A percentile compares a stretch with the other conserved stretches of the same genome.
These are phyloP conservation scores for Monomorium pharaonis DNA, from an alignment of 1,140 invertebrate genomes.

Conservation along the genomic window DNA sequence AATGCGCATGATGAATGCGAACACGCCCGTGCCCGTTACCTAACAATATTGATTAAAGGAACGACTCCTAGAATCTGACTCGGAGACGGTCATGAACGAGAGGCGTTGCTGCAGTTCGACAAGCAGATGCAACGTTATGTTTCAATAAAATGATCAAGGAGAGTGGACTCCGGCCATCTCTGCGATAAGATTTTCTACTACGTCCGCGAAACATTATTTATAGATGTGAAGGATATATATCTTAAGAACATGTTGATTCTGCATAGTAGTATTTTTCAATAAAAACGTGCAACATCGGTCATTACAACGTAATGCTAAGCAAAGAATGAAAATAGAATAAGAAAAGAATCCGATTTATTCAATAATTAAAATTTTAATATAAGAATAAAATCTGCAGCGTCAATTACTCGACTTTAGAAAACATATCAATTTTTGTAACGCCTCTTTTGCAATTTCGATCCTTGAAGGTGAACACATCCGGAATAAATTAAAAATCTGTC, in stretches of 20 bases:
- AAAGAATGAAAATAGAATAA: neutral
- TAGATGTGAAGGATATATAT: constrained; percentile 1
- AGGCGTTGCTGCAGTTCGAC: constrained; percentile 22
- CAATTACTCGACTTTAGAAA: neutral
- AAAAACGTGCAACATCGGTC: neutral
- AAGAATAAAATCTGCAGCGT: constrained; percentile 4
- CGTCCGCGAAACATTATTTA: neutral
- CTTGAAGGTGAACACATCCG: neutral
- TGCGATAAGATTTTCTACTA: neutral
- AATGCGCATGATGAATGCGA: constrained; percentile 61
- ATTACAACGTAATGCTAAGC: neutral
- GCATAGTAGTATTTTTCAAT: neutral
- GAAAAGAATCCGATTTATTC: neutral
- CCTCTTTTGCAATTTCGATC: neutral
- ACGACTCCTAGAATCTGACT: constrained; percentile 12
- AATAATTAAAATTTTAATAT: neutral
- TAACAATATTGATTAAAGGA: constrained; percentile 63
- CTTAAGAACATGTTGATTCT: neutral
- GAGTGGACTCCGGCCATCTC: neutral
- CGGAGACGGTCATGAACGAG: neutral
- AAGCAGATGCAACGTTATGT: neutral
- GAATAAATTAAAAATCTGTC: neutral
- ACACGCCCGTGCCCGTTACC: constrained; percentile 46
- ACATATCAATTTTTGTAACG: neutral
- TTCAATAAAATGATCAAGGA: constrained; percentile 21